Conservation (phyloP, 2,797 vertebrate species). For the Echeneis naucrates region DNA sequence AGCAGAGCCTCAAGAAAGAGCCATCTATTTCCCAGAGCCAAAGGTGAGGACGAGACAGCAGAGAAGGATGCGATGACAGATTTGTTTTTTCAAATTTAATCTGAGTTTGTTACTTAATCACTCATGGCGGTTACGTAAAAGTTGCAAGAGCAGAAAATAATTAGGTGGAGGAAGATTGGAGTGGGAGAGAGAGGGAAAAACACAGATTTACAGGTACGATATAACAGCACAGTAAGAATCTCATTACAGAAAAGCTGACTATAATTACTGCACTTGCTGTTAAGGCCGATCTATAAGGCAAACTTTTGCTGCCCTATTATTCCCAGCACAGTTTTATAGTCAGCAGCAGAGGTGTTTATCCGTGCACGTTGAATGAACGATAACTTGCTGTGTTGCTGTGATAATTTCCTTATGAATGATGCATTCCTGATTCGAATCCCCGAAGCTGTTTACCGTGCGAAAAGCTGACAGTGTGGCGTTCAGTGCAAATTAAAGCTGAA, state of each 20-base stretch:
- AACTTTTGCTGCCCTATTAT: not conserved
- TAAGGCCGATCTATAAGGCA: not conserved
- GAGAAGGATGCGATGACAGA: slow-evolving; percentile 12
- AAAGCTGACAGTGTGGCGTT: not conserved
- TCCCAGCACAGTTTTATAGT: not conserved
- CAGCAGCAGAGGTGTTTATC: no score
- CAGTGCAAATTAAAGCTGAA: not conserved
- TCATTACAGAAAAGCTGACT: not conserved
- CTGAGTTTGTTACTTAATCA: slow-evolving; percentile 24
- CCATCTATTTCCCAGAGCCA: slow-evolving; percentile 26
- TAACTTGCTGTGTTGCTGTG: not conserved
- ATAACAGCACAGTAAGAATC: slow-evolving; percentile 7
- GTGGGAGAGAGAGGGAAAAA: not conserved
- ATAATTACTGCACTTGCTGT: slow-evolving; percentile 1
- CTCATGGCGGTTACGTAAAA: slow-evolving; percentile 10
- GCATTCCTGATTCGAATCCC: not conserved
- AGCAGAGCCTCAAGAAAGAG: not conserved
- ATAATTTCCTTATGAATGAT: not conserved
- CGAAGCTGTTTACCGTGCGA: not conserved
- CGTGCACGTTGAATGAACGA: not conserved
- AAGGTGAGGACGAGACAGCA: slow-evolving; percentile 13
- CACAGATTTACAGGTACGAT: not conserved
- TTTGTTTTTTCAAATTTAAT: slow-evolving; percentile 18
- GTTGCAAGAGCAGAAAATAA: slow-evolving; percentile 28
- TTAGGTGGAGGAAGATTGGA: slow-evolving; percentile 8